These are phyloP conservation scores for Spodoptera littoralis DNA, from an alignment of 2,888 invertebrate genomes.

Conservation along the genomic window DNA sequence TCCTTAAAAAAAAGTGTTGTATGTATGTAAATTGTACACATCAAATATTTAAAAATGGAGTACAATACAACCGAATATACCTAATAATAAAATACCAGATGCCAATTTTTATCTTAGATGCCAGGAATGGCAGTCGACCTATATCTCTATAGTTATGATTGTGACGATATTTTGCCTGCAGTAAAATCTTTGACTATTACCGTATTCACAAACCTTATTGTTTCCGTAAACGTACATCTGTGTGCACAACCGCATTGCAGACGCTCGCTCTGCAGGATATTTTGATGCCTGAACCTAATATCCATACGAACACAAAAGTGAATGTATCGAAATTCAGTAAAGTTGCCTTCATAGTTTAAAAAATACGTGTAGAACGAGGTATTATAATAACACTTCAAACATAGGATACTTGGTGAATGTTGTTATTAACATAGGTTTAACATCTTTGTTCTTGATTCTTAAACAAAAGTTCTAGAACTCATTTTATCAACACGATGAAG, in stretches of 20 bases:
- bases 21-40: too few species aligned
- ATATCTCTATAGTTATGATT: too few species aligned
- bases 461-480: conserved; percentile 41
- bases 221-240: conserved; percentile 33
- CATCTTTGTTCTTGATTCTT: conserved; percentile 19
- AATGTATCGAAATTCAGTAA: conserved; percentile 17
- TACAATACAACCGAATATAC: too few species aligned
- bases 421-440: conserved; percentile 5
- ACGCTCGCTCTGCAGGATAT: conserved; percentile 50
- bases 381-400: not conserved
- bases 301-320: conserved; percentile 16
- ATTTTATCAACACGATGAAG: conserved; percentile 12
- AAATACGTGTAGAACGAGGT: not conserved
- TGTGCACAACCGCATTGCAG: conserved; percentile 54
- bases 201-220: conserved; percentile 22
- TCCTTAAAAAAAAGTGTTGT: too few species aligned
- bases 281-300: conserved; percentile 24
- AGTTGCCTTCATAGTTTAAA: conserved; percentile 10
- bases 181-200: conserved; percentile 1
- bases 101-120: too few species aligned
- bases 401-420: conserved; percentile 11
- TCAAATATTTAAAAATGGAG: too few species aligned
- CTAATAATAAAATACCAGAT: too few species aligned
- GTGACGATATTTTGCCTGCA: too few species aligned
- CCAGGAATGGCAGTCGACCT: too few species aligned